Evolutionary conservation across 2,888 invertebrate genomes (phyloP), one percentile per base, ranked within the genome.

Genomic region (Drepana falcataria): DNA sequence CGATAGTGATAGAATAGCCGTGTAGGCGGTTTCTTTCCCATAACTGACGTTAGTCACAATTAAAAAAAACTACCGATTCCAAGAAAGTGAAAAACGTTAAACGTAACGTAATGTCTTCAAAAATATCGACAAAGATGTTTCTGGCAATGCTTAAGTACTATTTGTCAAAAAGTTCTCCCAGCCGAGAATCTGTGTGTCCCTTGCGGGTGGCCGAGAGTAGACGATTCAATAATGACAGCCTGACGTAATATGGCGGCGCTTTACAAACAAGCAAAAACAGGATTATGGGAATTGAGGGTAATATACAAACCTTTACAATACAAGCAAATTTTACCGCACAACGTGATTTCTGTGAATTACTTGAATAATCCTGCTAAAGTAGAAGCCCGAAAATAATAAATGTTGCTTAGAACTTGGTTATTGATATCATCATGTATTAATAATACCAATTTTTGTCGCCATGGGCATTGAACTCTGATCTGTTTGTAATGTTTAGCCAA

Each of bases 201-300:
- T 56, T 57, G 66, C 83, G 87, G 87, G 87, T 87, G 89, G 88
- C 84, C 87, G 77, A 64, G 64, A 69, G 66, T 70, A 79, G 78
- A 84, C 79, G 77, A 79, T 83, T 77, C 82, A 83, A 85, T 86
- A 86, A 87, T 84, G 83, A 82, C 76, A 68, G 40, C 21, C 40
- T 81, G 79, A 81, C 79, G 81, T 81, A 83, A 83, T 76, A 68
- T 75, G 77, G 69, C 77, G 77, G 77, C 75, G 64, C 71, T 73
- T 75, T 69, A 73, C 73, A 69, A 69, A 74, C 65, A 67, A 67
- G 69, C 81, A 85, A 86, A 81, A 82, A 87, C 81, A 64, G 69
- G 72, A 77, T 82, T 75, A 71, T 77, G 60, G 69, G 84, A 83
- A 85, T 79, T 72, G 72, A 68, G 71, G 71, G 65, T 71, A 79